Evolutionary conservation across 2,888 invertebrate genomes (phyloP), one percentile per base, ranked within the genome.

Genomic region (Nasonovia ribisnigri): DNA sequence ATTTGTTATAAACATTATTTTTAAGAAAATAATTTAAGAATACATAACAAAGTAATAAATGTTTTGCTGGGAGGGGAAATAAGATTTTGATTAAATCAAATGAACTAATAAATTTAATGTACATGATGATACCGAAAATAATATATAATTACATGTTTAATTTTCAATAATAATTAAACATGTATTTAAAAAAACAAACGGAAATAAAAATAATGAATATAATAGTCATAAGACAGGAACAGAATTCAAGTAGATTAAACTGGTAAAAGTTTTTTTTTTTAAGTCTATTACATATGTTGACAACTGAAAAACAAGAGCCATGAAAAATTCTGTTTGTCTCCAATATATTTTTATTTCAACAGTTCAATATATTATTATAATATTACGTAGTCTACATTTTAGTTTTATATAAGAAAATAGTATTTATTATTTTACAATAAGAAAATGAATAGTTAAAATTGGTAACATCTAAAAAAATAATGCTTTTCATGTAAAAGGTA

Each of bases 401-500:
- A 89, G 48, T 90, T 93, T 46, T 42, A 57, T 90, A 51, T 67
- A 86, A 93, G 60, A 87, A 90, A 90, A 93, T 90, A 90, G 48
- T 60, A 46, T 26, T 54, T 84, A 90, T 77, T 77, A 77, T 77
- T 90, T 93, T 93, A 93, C 90, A 93, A 86, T 93, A 90, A 67
- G 67, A 93, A 93, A 93, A 93, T 93, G 92, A 87, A 84, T 46
- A 89, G n/a, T 90, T 90, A 60, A 84, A 90, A 90, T 93, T 93
- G 93, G 93, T 93, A 93, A 93, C 93, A 90, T 93, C 93, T 93
- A 93, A 93, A 93, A 93, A 93, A 90, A 93, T 93, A 93, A 93
- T 93, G 93, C 93, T 93, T 93, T 93, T 93, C 90, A 67, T 93
- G 90, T 93, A 93, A 90, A 90, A 93, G 93, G 90, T 93, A 90